Percentiles rank a stretch among this genome's conserved stretches.
Evolutionary conservation across 2,113 vertebrate species (phyloP).

Genomic region (Daubentonia madagascariensis): DNA sequence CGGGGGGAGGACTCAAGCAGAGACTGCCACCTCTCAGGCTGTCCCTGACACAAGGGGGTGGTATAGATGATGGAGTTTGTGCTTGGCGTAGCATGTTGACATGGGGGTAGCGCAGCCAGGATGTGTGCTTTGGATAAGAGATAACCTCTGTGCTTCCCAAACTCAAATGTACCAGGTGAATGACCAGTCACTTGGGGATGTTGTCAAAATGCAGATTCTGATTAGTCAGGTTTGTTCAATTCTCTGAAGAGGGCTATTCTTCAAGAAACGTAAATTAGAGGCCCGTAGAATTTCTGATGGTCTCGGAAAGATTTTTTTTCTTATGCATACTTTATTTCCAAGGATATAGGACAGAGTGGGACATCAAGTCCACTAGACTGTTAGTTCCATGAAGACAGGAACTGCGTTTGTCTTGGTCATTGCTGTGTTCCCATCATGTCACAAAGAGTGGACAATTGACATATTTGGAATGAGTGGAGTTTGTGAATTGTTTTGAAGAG

Average conservation of each 20-base stretch:
- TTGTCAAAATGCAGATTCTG: no score
- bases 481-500: neutral
- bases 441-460: neutral
- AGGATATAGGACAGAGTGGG: neutral
- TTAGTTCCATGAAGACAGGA: neutral
- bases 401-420: neutral
- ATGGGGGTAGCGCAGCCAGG: rapidly evolving
- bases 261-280: neutral
- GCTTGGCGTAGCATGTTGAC: no score
- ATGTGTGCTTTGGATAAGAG: no score
- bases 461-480: neutral
- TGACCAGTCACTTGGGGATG: neutral
- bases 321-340: neutral
- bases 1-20: neutral
- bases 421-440: neutral
- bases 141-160: no score
- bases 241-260: neutral
- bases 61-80: rapidly evolving
- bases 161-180: no score
- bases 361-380: neutral
- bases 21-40: no score
- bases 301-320: neutral
- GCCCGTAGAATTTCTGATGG: neutral
- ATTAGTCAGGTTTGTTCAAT: neutral
- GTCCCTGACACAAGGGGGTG: rapidly evolving